phyloP scores from a whole-genome alignment of 2,888 invertebrate species.

The Rhamphomyia laevipes region DNA sequence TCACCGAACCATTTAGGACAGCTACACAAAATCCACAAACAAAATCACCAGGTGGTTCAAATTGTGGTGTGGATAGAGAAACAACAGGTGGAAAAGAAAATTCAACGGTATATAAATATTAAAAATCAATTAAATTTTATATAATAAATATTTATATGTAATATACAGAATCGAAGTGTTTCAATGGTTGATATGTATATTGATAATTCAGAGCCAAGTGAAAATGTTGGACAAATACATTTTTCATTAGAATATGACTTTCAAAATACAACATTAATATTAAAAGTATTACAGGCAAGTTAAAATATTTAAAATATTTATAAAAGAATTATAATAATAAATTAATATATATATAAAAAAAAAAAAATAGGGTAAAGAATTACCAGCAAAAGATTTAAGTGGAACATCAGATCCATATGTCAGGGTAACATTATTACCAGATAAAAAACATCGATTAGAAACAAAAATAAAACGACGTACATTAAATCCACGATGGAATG shows the following conservation, averaged over 20 bases:
- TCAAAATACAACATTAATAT: slow-evolving; percentile 80
- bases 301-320: neutral
- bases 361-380: slow-evolving; percentile 64
- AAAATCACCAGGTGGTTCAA: slow-evolving; percentile 63
- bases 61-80: slow-evolving; percentile 39
- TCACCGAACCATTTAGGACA: slow-evolving; percentile 21
- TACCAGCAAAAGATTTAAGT: slow-evolving; percentile 86
- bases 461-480: slow-evolving; percentile 87
- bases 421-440: slow-evolving; percentile 75
- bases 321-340: neutral
- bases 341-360: neutral
- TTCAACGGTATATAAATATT: slow-evolving; percentile 17
- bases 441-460: slow-evolving; percentile 84
- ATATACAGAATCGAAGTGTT: slow-evolving; percentile 69
- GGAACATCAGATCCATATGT: slow-evolving; percentile 91
- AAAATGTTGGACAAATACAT: slow-evolving; percentile 90
- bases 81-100: slow-evolving; percentile 22
- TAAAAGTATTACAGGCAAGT: slow-evolving; percentile 79
- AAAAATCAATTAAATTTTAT: neutral
- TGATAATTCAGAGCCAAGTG: slow-evolving; percentile 83
- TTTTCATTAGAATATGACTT: slow-evolving; percentile 90
- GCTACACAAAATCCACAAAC: slow-evolving; percentile 46
- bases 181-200: slow-evolving; percentile 92
- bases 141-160: neutral
- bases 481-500: slow-evolving; percentile 86